Evolutionary conservation across 1,140 invertebrate species (phyloP).

Genomic region (Cydia strobilella): DNA sequence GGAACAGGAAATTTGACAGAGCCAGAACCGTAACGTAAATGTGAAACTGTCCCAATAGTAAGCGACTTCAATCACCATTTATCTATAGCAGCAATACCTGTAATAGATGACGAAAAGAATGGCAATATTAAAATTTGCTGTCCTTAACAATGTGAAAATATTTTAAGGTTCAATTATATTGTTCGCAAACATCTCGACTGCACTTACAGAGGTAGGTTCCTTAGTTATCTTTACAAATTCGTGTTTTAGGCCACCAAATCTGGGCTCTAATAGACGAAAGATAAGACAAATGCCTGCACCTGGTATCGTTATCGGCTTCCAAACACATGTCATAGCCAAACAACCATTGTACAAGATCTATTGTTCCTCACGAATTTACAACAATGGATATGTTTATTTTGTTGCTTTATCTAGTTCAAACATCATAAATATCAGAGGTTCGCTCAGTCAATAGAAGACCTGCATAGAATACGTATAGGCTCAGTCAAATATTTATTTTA

Average conservation of each 20-base stretch:
- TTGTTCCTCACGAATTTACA: background rate
- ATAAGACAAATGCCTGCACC: background rate
- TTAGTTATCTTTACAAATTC: too few species aligned
- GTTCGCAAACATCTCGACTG: too few species aligned
- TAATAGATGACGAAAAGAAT: too few species aligned
- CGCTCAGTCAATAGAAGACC: background rate
- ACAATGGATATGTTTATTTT: conserved; percentile 14
- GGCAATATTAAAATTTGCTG: too few species aligned
- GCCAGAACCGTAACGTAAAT: too few species aligned
- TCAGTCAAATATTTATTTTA: background rate
- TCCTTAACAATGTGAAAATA: too few species aligned
- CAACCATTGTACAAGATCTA: conserved; percentile 10
- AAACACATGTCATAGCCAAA: background rate
- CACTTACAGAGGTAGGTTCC: too few species aligned
- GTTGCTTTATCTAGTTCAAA: background rate
- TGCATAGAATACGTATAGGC: background rate
- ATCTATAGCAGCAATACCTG: too few species aligned
- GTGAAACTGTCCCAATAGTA: too few species aligned
- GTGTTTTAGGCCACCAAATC: background rate
- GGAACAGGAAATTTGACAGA: too few species aligned
- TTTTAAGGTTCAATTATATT: too few species aligned
- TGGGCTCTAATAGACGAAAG: background rate
- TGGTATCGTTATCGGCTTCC: background rate
- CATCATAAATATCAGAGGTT: conserved; percentile 10
- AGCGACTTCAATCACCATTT: too few species aligned